Evolutionary conservation across 2,888 invertebrate species (phyloP).

Genomic region (Trichogramma evanescens): DNA sequence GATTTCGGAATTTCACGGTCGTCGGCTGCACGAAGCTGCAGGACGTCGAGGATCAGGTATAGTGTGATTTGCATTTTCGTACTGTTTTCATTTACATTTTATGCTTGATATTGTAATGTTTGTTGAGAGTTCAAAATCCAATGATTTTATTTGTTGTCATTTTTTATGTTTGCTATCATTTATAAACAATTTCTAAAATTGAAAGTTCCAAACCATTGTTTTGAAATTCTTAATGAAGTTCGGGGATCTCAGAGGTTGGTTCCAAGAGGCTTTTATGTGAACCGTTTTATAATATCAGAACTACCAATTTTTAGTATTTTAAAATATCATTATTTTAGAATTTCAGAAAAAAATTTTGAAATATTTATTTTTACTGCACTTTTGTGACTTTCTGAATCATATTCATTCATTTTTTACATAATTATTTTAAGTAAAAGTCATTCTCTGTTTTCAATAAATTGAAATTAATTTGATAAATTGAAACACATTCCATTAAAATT

Average conservation of each 20-base stretch:
- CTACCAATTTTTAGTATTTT: not conserved
- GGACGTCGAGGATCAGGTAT: conserved; percentile 71
- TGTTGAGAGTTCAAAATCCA: not conserved
- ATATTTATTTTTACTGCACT: too few species aligned
- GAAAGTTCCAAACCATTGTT: too few species aligned
- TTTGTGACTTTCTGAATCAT: too few species aligned
- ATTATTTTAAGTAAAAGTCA: too few species aligned
- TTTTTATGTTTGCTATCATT: not conserved
- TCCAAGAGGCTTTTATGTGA: not conserved
- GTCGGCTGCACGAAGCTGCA: conserved; percentile 70
- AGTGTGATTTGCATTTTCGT: conserved; percentile 23
- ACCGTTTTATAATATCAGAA: not conserved
- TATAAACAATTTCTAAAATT: not conserved
- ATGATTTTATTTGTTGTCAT: not conserved
- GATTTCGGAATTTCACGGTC: conserved; percentile 66
- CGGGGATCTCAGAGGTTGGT: too few species aligned
- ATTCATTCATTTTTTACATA: too few species aligned
- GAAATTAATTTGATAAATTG: too few species aligned
- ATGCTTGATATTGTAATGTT: not conserved
- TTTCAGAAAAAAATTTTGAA: too few species aligned
- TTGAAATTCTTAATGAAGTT: too few species aligned
- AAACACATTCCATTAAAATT: too few species aligned
- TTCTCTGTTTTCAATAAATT: too few species aligned
- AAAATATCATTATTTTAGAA: too few species aligned
- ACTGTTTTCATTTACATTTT: not conserved